Evolutionary conservation across 2,113 vertebrate genomes (phyloP).

Genomic region (Tragelaphus imberbis): DNA sequence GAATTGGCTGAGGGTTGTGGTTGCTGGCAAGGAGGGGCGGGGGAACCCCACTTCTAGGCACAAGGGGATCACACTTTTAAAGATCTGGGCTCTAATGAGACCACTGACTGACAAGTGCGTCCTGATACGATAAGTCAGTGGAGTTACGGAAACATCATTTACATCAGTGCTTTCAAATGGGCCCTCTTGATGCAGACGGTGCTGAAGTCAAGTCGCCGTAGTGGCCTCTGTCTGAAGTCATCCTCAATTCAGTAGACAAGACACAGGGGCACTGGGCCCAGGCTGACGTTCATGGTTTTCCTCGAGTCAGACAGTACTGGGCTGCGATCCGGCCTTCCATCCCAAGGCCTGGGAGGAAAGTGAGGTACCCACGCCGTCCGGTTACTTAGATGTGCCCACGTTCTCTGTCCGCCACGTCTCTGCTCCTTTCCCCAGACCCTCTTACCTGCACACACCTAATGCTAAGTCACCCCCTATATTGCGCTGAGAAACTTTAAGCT

Average conservation of each 20-base stretch:
- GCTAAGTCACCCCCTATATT: not conserved
- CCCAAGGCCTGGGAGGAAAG: not conserved
- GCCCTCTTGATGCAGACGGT: not conserved
- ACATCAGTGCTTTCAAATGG: not conserved
- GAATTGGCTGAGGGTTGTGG: too few relatives aligned
- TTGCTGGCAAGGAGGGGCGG: not conserved
- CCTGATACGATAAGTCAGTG: not conserved
- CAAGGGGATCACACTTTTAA: not conserved
- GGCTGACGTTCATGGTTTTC: not conserved
- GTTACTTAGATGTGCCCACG: not conserved
- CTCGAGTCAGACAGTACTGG: too few relatives aligned
- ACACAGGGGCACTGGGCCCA: not conserved
- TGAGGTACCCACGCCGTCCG: not conserved
- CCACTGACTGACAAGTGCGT: not conserved
- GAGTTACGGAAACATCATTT: not conserved
- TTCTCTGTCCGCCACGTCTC: not conserved
- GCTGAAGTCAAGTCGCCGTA: not conserved
- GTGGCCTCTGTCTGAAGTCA: rapidly evolving
- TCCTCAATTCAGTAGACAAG: not conserved
- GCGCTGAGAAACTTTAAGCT: not conserved
- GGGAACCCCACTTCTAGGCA: not conserved
- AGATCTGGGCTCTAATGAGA: not conserved
- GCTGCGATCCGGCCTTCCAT: not conserved
- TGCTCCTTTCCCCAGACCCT: not conserved
- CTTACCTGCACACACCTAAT: not conserved